A percentile compares a stretch with the other conserved stretches of the same genome.
phyloP scores from a whole-genome alignment of 2,113 vertebrate species.

The Brachypteracias leptosomus region DNA sequence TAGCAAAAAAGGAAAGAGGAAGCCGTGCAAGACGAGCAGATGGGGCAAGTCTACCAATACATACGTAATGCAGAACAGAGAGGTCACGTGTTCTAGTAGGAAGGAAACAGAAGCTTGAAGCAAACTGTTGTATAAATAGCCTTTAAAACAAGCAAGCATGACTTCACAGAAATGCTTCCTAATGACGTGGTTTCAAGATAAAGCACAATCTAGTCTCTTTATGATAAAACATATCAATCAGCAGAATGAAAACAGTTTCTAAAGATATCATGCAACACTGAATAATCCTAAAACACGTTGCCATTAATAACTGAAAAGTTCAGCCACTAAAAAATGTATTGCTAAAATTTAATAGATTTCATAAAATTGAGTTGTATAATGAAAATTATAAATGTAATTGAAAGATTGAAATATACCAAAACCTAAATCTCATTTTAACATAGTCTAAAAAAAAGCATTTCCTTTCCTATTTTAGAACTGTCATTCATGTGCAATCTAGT shows the following conservation, averaged over 20 bases:
- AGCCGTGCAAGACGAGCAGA: background rate
- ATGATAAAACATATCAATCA: background rate
- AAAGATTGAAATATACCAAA: background rate
- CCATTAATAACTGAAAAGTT: background rate
- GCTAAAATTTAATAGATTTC: background rate
- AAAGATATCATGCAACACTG: background rate
- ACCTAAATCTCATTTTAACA: background rate
- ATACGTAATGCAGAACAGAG: background rate
- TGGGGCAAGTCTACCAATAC: background rate
- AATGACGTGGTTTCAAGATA: background rate
- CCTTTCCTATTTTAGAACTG: background rate
- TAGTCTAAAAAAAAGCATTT: background rate
- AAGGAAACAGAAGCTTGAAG: background rate
- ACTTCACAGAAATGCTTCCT: slow-evolving; percentile 13
- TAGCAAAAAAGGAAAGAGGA: background rate
- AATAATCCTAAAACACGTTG: background rate
- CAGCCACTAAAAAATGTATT: background rate
- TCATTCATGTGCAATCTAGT: background rate
- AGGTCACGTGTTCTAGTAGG: background rate
- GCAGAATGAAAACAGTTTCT: background rate
- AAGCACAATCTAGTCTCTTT: background rate
- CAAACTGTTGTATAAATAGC: background rate
- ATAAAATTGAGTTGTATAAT: background rate
- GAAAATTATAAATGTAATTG: background rate
- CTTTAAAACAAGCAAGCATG: slow-evolving; percentile 10